A percentile compares a stretch with the other conserved stretches of the same genome.
Evolutionary conservation across 2,888 invertebrate genomes (phyloP).

Genomic region (Dendrolimus houi): DNA sequence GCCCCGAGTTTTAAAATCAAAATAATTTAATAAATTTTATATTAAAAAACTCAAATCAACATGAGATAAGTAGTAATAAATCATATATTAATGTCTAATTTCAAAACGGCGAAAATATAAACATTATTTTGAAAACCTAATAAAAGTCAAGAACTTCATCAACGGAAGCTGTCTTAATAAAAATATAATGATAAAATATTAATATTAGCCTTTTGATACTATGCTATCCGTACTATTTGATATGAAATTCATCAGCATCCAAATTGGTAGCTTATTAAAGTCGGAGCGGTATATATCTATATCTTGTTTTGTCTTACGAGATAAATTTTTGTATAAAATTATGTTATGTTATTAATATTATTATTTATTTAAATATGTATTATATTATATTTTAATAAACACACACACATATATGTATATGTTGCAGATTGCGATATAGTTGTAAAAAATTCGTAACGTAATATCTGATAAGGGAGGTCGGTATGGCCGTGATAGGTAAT

Average conservation of each 20-base stretch:
- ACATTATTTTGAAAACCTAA: background rate
- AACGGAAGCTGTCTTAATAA: conserved; percentile 10
- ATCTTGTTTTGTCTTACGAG: no score
- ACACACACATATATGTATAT: no score
- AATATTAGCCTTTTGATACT: background rate
- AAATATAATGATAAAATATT: conserved; percentile 2
- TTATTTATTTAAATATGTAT: no score
- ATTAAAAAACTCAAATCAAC: background rate
- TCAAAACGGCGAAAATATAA: background rate
- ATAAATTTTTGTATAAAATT: background rate
- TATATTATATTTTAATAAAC: no score
- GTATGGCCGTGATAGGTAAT: no score
- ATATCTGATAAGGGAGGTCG: no score
- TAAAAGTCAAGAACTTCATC: conserved; percentile 14
- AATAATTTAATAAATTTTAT: no score
- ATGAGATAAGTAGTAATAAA: background rate
- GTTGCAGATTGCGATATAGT: no score
- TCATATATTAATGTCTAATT: background rate
- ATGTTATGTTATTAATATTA: background rate
- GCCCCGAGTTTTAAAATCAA: no score
- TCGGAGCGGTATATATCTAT: no score
- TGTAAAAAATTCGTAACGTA: no score
- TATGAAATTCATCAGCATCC: background rate
- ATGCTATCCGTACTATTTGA: background rate
- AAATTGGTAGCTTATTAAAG: background rate